Percentiles rank a stretch among this genome's conserved stretches.
These are phyloP conservation scores for Macrophya annulata DNA, from an alignment of 2,888 invertebrate genomes.

Conservation along the genomic window DNA sequence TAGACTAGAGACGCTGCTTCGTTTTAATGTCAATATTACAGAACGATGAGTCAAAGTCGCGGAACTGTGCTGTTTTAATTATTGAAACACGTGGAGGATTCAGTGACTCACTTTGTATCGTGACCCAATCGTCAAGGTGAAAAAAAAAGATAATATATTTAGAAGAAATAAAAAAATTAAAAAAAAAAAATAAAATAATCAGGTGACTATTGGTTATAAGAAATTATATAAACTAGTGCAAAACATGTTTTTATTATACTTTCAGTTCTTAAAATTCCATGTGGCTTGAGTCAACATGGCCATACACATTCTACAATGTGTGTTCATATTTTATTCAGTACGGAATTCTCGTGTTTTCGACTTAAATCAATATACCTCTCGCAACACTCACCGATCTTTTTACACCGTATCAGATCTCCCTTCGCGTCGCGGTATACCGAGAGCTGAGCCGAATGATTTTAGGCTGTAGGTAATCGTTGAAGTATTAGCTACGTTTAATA, in stretches of 20 bases:
- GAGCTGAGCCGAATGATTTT: background rate
- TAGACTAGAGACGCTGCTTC: slow-evolving; percentile 16
- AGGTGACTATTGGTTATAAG: slow-evolving; percentile 28
- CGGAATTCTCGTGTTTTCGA: background rate
- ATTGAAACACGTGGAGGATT: slow-evolving; percentile 44
- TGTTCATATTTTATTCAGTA: slow-evolving; percentile 24
- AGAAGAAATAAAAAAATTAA: background rate
- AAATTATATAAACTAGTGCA: slow-evolving; percentile 51
- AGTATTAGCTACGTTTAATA: background rate
- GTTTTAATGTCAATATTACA: slow-evolving; percentile 47
- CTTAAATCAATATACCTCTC: background rate
- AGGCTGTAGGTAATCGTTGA: too few relatives aligned
- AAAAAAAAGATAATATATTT: background rate
- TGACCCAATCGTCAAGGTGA: slow-evolving; percentile 33
- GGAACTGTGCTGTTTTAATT: slow-evolving; percentile 50
- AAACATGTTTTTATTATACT: slow-evolving; percentile 51
- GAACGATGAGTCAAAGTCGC: slow-evolving; percentile 52
- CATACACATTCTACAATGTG: slow-evolving; percentile 18
- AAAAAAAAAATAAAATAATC: background rate
- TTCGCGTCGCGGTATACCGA: background rate
- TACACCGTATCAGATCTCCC: background rate
- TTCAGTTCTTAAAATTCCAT: slow-evolving; percentile 21
- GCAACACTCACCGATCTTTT: background rate
- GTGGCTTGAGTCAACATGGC: slow-evolving; percentile 21
- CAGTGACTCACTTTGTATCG: slow-evolving; percentile 47